A percentile compares a stretch with the other conserved stretches of the same genome.
phyloP scores from a whole-genome alignment of 2,888 invertebrate species.

The Gastrophysa polygoni region DNA sequence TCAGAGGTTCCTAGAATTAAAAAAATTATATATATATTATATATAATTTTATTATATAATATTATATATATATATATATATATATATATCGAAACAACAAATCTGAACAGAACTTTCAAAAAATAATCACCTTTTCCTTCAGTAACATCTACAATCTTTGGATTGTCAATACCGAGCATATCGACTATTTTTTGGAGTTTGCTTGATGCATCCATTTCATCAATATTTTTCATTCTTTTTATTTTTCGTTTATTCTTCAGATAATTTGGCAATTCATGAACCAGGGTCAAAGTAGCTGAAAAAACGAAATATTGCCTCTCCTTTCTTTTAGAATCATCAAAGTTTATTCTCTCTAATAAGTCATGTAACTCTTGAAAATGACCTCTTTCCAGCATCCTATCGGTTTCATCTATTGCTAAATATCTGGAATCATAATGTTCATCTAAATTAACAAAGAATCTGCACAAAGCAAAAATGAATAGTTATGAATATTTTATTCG shows the following conservation, averaged over 20 bases:
- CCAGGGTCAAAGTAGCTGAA: constrained; percentile 94
- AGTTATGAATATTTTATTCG: too few relatives aligned
- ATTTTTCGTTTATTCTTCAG: constrained; percentile 65
- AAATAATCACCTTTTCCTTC: constrained; percentile 67
- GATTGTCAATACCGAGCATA: constrained; percentile 84
- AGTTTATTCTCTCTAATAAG: constrained; percentile 80
- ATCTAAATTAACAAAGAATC: too few relatives aligned
- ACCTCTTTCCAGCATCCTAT: constrained; percentile 95
- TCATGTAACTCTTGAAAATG: constrained; percentile 92
- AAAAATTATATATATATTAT: neutral
- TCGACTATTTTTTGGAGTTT: constrained; percentile 79
- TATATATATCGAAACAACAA: too few relatives aligned
- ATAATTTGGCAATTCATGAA: constrained; percentile 83
- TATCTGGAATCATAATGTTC: constrained; percentile 64
- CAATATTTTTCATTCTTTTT: constrained; percentile 61
- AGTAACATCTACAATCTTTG: constrained; percentile 93
- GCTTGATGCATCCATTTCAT: constrained; percentile 73
- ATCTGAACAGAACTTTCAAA: too few relatives aligned
- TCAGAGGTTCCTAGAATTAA: constrained; percentile 73
- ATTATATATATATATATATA: too few relatives aligned
- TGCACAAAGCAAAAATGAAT: neutral
- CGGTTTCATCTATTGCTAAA: constrained; percentile 97
- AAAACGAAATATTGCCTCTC: constrained; percentile 93
- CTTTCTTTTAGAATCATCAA: constrained; percentile 64
- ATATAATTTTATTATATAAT: too few relatives aligned